phyloP scores from a whole-genome alignment of 2,113 vertebrate species.

The Daubentonia madagascariensis region DNA sequence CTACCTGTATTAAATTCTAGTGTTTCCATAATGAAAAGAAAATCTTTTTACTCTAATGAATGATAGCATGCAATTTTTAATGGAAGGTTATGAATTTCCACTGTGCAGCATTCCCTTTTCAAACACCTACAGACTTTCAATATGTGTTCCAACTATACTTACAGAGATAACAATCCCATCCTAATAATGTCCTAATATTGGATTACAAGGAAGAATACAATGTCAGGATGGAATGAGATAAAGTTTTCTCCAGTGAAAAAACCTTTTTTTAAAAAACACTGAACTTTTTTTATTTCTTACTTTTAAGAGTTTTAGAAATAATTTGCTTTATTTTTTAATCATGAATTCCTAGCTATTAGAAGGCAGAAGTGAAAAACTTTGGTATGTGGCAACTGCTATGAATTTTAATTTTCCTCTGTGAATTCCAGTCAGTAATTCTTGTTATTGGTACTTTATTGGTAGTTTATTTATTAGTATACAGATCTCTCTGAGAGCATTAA shows the following conservation, averaged over 20 bases:
- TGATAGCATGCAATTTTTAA: conserved; percentile 58
- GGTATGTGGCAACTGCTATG: background rate
- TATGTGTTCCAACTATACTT: background rate
- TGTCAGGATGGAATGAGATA: background rate
- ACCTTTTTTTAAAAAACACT: background rate
- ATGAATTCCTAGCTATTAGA: background rate
- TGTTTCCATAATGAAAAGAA: conserved; percentile 71
- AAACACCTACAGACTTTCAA: conserved; percentile 39
- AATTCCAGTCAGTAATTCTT: conserved; percentile 9
- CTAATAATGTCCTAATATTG: background rate
- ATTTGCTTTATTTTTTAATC: conserved; percentile 44
- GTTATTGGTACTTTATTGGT: background rate
- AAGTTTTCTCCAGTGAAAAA: background rate
- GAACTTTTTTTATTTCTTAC: conserved; percentile 30
- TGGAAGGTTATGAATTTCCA: conserved; percentile 61
- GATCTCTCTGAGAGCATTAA: background rate
- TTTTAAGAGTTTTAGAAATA: conserved; percentile 43
- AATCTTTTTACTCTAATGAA: conserved; percentile 66
- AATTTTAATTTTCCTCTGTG: background rate
- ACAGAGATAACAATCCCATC: conserved; percentile 25
- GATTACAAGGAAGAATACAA: conserved; percentile 9
- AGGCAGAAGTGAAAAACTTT: background rate
- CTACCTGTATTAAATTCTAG: conserved; percentile 64
- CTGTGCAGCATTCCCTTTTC: conserved; percentile 39
- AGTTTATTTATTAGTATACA: conserved; percentile 29